phyloP scores from a whole-genome alignment of 2,113 vertebrate genomes.

The Kobus ellipsiprymnus region DNA sequence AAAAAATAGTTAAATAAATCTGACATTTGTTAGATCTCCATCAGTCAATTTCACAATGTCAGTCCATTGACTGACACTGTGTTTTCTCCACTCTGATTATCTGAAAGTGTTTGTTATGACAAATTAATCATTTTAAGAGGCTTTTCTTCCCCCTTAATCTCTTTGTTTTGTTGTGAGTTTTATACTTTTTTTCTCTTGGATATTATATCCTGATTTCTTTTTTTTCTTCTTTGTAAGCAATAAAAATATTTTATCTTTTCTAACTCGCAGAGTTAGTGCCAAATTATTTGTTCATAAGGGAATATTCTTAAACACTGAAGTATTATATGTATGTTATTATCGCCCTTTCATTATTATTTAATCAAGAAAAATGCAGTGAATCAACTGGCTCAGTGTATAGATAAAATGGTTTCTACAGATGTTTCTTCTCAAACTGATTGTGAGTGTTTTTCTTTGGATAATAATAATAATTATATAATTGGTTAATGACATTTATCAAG shows the following conservation, averaged over 20 bases:
- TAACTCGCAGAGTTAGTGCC: neutral
- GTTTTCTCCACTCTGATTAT: neutral
- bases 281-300: neutral
- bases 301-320: neutral
- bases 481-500: neutral
- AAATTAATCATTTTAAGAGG: neutral
- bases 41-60: neutral
- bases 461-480: slow-evolving; percentile 37
- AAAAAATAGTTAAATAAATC: neutral
- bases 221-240: neutral
- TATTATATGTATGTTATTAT: neutral
- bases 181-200: neutral
- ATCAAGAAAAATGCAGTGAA: slow-evolving; percentile 1
- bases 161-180: neutral
- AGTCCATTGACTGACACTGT: neutral
- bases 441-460: neutral
- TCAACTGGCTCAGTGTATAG: neutral
- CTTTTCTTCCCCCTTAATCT: neutral
- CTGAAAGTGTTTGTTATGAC: neutral
- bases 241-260: neutral
- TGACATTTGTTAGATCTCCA: neutral
- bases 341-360: neutral
- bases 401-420: slow-evolving; percentile 15
- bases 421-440: neutral
- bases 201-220: neutral